phyloP scores from a whole-genome alignment of 2,888 invertebrate species.

The Euspilapteryx auroguttella region DNA sequence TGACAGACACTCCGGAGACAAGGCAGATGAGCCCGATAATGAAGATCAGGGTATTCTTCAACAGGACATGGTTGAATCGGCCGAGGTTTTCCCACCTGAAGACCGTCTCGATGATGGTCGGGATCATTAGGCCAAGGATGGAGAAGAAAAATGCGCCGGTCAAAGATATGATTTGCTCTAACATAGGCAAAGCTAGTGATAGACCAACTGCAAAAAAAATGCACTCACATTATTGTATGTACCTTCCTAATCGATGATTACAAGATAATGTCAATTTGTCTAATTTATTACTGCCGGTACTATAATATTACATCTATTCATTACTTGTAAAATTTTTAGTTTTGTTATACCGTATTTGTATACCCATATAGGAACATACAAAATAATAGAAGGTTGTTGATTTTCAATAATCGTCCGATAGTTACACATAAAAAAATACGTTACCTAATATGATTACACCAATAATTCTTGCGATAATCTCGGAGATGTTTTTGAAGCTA shows the following conservation, averaged over 20 bases:
- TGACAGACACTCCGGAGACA: constrained; percentile 59
- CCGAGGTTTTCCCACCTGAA: constrained; percentile 72
- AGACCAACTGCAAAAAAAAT: constrained; percentile 28
- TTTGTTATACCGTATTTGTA: too few relatives aligned
- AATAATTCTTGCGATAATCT: constrained; percentile 22
- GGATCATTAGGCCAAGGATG: constrained; percentile 73
- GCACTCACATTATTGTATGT: neutral
- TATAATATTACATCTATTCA: too few relatives aligned
- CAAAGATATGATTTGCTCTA: constrained; percentile 48
- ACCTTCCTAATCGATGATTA: neutral
- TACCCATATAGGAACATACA: too few relatives aligned
- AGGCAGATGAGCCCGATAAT: constrained; percentile 66
- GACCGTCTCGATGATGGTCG: constrained; percentile 74
- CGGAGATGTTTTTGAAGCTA: constrained; percentile 19
- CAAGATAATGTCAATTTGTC: neutral
- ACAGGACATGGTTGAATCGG: constrained; percentile 65
- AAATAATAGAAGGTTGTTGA: too few relatives aligned
- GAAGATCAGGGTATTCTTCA: constrained; percentile 67
- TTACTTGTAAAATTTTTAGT: too few relatives aligned
- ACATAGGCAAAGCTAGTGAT: constrained; percentile 46
- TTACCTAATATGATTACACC: constrained; percentile 44
- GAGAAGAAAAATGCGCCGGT: constrained; percentile 66
- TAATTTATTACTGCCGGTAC: too few relatives aligned
- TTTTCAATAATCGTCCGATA: too few relatives aligned
- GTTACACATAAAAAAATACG: constrained; percentile 7